Evolutionary conservation across 1,140 invertebrate genomes (phyloP).

Genomic region (Wasmannia auropunctata): DNA sequence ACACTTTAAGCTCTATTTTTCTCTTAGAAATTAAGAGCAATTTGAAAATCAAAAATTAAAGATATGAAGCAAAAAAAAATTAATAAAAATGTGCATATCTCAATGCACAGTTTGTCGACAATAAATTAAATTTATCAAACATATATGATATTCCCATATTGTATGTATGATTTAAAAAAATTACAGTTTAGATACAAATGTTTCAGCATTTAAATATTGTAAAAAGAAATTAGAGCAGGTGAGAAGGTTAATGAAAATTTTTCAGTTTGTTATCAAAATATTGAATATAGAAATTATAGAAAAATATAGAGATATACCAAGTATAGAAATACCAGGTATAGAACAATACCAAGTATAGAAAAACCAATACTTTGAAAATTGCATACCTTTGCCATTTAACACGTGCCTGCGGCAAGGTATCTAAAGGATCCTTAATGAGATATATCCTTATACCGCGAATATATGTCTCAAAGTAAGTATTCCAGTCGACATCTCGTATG

Average conservation of each 20-base stretch:
- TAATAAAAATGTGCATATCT: no score
- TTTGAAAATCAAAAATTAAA: not conserved
- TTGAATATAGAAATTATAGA: no score
- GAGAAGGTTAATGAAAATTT: not conserved
- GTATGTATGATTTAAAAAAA: not conserved
- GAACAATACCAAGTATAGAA: no score
- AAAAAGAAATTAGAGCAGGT: not conserved
- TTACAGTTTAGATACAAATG: not conserved
- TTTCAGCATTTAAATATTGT: not conserved
- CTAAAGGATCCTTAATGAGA: conserved; percentile 87
- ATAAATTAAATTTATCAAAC: not conserved
- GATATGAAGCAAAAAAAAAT: not conserved
- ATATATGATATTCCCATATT: not conserved
- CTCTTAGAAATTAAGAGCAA: not conserved
- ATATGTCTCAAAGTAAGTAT: conserved; percentile 86
- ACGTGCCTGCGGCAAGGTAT: conserved; percentile 85
- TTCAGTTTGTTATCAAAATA: not conserved
- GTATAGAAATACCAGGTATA: no score
- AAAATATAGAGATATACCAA: no score
- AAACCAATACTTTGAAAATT: no score
- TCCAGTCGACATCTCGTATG: conserved; percentile 88
- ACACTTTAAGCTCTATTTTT: not conserved
- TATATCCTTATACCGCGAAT: conserved; percentile 87
- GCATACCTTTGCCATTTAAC: conserved; percentile 84
- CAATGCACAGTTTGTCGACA: not conserved